Evolutionary conservation across 2,113 vertebrate genomes (phyloP), one percentile per base, ranked within the genome.

Genomic region (Paracanthobrama guichenoti): DNA sequence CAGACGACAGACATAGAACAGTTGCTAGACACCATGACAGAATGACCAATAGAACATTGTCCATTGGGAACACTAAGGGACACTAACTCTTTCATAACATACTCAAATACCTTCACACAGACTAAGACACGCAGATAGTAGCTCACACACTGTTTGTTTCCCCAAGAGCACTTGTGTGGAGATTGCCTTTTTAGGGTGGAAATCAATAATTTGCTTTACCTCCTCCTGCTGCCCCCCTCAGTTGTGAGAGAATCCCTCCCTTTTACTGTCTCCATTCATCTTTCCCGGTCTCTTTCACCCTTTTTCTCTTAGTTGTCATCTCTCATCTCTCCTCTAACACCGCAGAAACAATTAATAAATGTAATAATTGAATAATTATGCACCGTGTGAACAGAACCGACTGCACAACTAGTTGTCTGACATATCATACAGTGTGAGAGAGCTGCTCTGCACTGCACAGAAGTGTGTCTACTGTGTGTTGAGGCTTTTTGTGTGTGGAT

Each of bases 181-280:
- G 91, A 91, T 93, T 93, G 91, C 88, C 85, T 91, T 90, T 91
- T 87, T 88, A 92, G 92, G 90, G 89, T 89, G 85, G 89, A 94
- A 94, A 94, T 91, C 93, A 86, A 89, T 90, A 93, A 90, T 85
- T 89, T 87, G 91, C 85, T 89, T 90, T 80, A 88, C 86, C 84
- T 90, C 86, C 46, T 81, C 88, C 35, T 78, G 50, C 87, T 88
- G 81, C 91, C 89, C 89, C 90, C 53, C 82, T 91, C 89, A 90
- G 88, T 91, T 91, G 88, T 87, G 48, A 3, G 50, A 69, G 66
- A n/a, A 67, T 84, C 60, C 48, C 57, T 48, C 24, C 42, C 22
- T 74, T 59, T 73, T 60, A 44, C 50, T 6, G 4, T 48, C n/a
- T 76, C 59, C 67, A 72, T 84, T 48, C 22, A 46, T 46, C 11